phyloP scores from a whole-genome alignment of 2,888 invertebrate genomes.

The Tiliacea aurago region DNA sequence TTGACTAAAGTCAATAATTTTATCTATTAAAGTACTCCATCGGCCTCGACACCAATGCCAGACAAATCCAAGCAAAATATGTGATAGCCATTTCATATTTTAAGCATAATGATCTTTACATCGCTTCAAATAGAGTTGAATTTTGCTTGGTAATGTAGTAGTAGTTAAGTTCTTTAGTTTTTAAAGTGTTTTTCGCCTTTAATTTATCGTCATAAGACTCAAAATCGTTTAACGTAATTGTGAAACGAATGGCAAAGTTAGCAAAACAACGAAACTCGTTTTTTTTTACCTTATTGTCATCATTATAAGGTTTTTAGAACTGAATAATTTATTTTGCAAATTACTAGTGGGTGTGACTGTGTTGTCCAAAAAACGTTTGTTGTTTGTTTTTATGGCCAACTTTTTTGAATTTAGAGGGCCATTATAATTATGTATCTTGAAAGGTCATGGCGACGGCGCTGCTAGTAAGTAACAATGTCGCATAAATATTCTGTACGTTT shows the following conservation, averaged over 20 bases:
- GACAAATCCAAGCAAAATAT: conserved; percentile 50
- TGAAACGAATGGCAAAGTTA: conserved; percentile 28
- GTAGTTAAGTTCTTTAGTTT: neutral
- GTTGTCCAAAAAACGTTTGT: conserved; percentile 19
- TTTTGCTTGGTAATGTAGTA: neutral
- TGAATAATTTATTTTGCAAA: neutral
- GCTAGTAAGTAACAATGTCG: neutral
- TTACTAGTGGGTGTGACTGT: conserved; percentile 32
- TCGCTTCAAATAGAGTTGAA: rapidly evolving
- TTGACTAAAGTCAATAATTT: conserved; percentile 61
- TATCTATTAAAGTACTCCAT: conserved; percentile 43
- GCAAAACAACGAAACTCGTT: neutral
- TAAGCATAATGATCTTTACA: conserved; percentile 11
- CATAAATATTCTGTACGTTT: neutral
- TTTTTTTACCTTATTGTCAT: conserved; percentile 3
- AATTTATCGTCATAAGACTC: conserved; percentile 16
- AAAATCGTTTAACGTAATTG: conserved; percentile 32
- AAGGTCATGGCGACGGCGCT: conserved; percentile 9
- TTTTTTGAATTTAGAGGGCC: conserved; percentile 4
- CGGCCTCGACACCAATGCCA: conserved; percentile 65
- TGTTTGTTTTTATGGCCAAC: conserved; percentile 1
- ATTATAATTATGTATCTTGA: conserved; percentile 12
- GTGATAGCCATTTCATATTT: conserved; percentile 16
- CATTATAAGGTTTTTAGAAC: conserved; percentile 10
- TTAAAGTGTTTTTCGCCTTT: conserved; percentile 4